A percentile compares a stretch with the other conserved stretches of the same genome.
phyloP scores from a whole-genome alignment of 2,888 invertebrate species.

The Drosophila ustulata region DNA sequence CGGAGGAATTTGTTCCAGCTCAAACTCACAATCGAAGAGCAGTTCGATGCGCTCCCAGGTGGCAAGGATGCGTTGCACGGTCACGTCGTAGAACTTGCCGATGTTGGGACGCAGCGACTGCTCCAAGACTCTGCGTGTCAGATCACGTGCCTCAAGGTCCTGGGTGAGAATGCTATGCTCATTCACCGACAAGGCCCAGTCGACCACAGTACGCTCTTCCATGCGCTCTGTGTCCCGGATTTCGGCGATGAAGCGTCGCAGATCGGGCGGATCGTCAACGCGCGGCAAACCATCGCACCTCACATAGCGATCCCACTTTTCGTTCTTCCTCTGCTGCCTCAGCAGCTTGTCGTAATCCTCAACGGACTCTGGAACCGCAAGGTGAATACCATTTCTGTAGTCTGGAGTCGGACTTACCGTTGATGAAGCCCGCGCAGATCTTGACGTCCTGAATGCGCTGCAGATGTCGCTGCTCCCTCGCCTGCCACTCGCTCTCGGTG shows the following conservation, averaged over 20 bases:
- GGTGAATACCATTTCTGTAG: too few species aligned
- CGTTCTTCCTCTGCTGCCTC: conserved; percentile 24
- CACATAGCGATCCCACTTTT: conserved; percentile 72
- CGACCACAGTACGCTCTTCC: conserved; percentile 34
- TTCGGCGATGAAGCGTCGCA: conserved; percentile 68
- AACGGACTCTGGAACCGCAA: conserved; percentile 46
- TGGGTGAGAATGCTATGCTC: conserved; percentile 78
- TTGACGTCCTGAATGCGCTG: conserved; percentile 67
- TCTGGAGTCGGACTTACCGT: conserved; percentile 45
- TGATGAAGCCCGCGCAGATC: conserved; percentile 50
- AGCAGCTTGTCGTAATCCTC: conserved; percentile 35
- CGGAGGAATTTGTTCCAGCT: conserved; percentile 23
- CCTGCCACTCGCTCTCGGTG: conserved; percentile 55
- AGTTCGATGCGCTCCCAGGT: conserved; percentile 39
- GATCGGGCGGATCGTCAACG: conserved; percentile 60
- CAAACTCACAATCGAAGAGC: conserved; percentile 38
- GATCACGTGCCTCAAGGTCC: conserved; percentile 57
- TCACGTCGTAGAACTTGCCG: conserved; percentile 61
- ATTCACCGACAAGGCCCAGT: conserved; percentile 74
- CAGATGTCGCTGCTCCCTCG: conserved; percentile 46
- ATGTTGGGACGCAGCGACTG: conserved; percentile 52
- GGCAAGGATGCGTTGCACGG: conserved; percentile 52
- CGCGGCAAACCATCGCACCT: conserved; percentile 73
- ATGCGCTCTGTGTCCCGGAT: conserved; percentile 48
- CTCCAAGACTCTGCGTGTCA: conserved; percentile 58